Conservation (phyloP, 2,888 invertebrate genomes). For the Tolmerus cingulatus region DNA sequence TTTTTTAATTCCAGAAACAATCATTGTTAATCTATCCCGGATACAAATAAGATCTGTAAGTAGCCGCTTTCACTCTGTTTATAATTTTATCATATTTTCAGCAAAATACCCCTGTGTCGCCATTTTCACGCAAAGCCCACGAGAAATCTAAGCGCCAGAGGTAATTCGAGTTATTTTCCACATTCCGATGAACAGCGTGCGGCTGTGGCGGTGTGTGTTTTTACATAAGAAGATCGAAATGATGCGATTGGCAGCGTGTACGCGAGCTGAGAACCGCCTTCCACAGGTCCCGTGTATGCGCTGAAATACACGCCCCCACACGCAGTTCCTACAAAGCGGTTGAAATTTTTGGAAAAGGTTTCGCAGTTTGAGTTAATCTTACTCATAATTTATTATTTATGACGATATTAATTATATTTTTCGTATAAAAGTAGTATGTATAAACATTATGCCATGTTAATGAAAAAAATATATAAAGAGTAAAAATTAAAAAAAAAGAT, state of each 20-base stretch:
- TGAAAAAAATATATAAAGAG: no score
- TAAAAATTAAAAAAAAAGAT: no score
- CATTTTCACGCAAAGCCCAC: slow-evolving; percentile 37
- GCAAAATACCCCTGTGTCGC: not conserved
- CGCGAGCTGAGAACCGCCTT: slow-evolving; percentile 21
- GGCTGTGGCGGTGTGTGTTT: not conserved
- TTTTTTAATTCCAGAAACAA: no score
- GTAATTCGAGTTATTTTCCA: slow-evolving; percentile 19
- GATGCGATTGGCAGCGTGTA: slow-evolving; percentile 17
- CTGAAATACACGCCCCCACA: not conserved
- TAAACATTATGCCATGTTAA: no score
- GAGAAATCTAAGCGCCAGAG: slow-evolving; percentile 17
- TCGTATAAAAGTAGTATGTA: no score
- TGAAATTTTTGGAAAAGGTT: not conserved
- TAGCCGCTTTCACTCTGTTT: not conserved
- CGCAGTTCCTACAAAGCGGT: not conserved
- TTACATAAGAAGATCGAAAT: slow-evolving; percentile 29
- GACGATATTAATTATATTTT: no score
- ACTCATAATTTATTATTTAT: no score
- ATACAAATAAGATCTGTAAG: not conserved
- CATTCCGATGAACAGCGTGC: slow-evolving; percentile 8
- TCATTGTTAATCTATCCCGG: no score
- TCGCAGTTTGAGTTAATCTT: no score
- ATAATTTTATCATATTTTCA: not conserved
- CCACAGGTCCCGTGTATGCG: not conserved